Base-by-base conservation (phyloP, 2,797 vertebrate genomes). In the Enteromius argenteus region DNA sequence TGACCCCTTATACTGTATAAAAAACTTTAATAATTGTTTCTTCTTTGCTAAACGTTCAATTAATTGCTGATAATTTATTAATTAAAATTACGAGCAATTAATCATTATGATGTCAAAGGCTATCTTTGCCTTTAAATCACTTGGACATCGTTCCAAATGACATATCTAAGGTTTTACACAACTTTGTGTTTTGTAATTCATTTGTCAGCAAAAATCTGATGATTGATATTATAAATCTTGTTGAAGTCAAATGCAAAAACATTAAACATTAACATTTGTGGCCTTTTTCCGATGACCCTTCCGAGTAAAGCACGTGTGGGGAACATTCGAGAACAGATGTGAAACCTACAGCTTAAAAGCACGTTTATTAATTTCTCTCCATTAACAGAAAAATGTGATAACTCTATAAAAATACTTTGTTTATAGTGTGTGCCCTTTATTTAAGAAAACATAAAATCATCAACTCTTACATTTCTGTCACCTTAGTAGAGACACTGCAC, bases 301-400 rank as follows among this genome's bases (percentile, higher is more conserved):
- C 9, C 10, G 9, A 56, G 3, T 44, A 9, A 44, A 6, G 5
- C n/a, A 44, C 9, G 5, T 17, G 3, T 46, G 46, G n/a, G 30
- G 56, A 82, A 51, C 32, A 66, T 49, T 82, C 30, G 13, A 74
- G 69, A 73, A 35, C 8, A 49, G 8, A 1, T 49, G 62, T 39
- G 3, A 21, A 27, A 66, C 4, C 32, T 19, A 6, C 30, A 27
- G 56, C 58, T 64, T 19, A 14, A 74, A 51, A 39, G 7, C 9
- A 27, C 27, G 13, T 53, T 27, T 53, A 19, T 5, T 8, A 72
- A 62, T 11, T 0, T 80, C 15, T 60, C 3, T 14, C 19, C 30
- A 1, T 81, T 21, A 32, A 72, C 60, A 71, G 17, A 62, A 60
- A 44, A 60, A 60, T 72, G 42, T 13, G 11, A 44, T 13, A 44